Percentiles rank a stretch among this genome's conserved stretches.
Conservation (phyloP, 2,797 vertebrate species). For the Lagodon rhomboides region DNA sequence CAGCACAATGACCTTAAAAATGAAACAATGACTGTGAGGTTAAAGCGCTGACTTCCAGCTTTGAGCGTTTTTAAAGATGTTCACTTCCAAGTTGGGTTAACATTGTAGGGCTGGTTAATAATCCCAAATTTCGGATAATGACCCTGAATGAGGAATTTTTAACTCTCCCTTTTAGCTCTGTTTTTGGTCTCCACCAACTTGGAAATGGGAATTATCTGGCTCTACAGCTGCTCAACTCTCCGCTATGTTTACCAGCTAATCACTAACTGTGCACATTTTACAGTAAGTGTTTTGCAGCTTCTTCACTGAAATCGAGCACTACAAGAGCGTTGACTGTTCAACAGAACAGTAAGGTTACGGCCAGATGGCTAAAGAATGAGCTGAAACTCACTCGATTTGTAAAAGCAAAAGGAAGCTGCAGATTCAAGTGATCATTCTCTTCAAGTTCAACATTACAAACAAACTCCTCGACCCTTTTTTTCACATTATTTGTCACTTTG, state of each 20-base stretch:
- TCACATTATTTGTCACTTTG: not conserved
- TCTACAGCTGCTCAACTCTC: not conserved
- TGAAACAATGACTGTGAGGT: conserved; percentile 22
- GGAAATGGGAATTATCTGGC: not conserved
- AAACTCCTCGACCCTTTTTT: not conserved
- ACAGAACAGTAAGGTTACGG: not conserved
- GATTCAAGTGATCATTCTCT: not conserved
- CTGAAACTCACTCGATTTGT: not conserved
- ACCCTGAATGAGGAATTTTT: too few species aligned
- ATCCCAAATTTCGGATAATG: not conserved
- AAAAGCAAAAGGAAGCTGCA: not conserved
- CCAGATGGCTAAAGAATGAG: not conserved
- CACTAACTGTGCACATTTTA: not conserved
- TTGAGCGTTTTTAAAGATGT: not conserved
- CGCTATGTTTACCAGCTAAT: not conserved
- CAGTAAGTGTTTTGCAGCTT: not conserved
- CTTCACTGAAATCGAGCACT: not conserved
- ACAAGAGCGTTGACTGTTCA: too few species aligned
- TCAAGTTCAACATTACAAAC: not conserved
- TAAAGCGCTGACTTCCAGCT: not conserved
- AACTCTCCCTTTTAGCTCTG: too few species aligned
- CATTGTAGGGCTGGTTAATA: not conserved
- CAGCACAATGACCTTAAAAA: not conserved
- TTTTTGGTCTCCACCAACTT: too few species aligned
- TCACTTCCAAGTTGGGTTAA: not conserved